Evolutionary conservation across 2,797 vertebrate genomes (phyloP), one percentile per base, ranked within the genome.

Genomic region (Eupleurogrammus muticus): DNA sequence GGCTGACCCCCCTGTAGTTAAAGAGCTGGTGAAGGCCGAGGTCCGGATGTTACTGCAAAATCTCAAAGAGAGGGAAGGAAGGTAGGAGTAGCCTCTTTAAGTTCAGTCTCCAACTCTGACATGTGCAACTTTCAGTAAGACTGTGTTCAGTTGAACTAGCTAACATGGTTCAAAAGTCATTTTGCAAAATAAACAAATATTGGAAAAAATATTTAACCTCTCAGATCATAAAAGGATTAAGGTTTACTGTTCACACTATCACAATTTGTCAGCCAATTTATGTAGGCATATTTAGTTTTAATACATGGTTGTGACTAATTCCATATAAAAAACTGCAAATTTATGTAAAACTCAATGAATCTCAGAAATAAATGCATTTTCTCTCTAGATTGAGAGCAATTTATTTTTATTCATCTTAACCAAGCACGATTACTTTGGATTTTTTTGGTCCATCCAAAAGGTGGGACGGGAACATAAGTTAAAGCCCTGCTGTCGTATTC

Each of bases 11-110:
- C 89, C 90, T 2, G 86, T 20, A 3, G 52, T 91, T 52, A 92
- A 91, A 85, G 90, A 88, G 77, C 82, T 91, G 83, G 60, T 90
- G 74, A 87, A 83, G 76, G 85, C 77, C 11, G 91, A 92, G 79
- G 84, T 92, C 70, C 79, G 86, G 75, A 85, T 90, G 78, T 73
- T 89, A 66, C 74, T 89, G 10, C 73, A 84, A 70, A 82, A 66
- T 44, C 87, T 93, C 46, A 70, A 44, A 58, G 82, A 84, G 62
- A 80, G 72, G 66, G 60, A 40, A 5, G 85, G 81, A 17, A 84
- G 68, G 91, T 92, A 73, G 5, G 76, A 75, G 21, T 9, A 19
- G 9, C 16, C 34, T 63, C 53, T 57, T 50, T 71, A 71, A 21
- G 40, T 57, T 34, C 6, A 32, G 49, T 63, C 5, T 42, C 32